Evolutionary conservation across 2,888 invertebrate species (phyloP), one percentile per base, ranked within the genome.

Genomic region (Xestia xanthographa): DNA sequence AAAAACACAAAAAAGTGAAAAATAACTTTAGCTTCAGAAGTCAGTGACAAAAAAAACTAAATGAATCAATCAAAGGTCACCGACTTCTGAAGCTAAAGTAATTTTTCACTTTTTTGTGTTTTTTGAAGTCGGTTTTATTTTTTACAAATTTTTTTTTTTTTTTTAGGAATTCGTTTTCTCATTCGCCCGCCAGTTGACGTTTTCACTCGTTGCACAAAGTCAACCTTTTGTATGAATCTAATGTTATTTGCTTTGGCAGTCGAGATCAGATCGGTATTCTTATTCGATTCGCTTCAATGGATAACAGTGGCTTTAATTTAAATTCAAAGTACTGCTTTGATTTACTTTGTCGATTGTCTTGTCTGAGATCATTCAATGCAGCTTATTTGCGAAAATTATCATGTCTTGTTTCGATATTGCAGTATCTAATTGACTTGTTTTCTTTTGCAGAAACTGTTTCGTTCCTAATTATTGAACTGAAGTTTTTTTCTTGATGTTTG

Each of bases 201-300:
- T 26, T 43, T 20, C 3, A 5, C 22, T 34, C 22, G 34, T 20
- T 50, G 12, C 12, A 12, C n/a, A 8, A 17, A 72, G 34, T 1
- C 5, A 53, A 17, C 17, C 43, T 77, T 65, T 43, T 75, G 77
- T 14, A 20, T 22, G 45, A 38, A 38, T 53, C 22, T 53, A 50
- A 1, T 0, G 5, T 45, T 53, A 34, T 78, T 83, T 85, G 48
- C 72, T 77, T 87, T 86, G 76, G 79, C 79, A 70, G 22, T 53
- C 58, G 38, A 76, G 72, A 75, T 72, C 17, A 14, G n/a, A 72
- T 79, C 67, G 34, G 66, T 60, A 68, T 77, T 72, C 60, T 65
- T 70, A 70, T 69, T 69, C 9, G 29, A 80, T 68, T 38, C 45
- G 50, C 22, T 43, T 26, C 38, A 53, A 63, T 71, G 62, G 74